Evolutionary conservation across 2,113 vertebrate genomes (phyloP), one percentile per base, ranked within the genome.

Genomic region (Lasiurus cinereus): DNA sequence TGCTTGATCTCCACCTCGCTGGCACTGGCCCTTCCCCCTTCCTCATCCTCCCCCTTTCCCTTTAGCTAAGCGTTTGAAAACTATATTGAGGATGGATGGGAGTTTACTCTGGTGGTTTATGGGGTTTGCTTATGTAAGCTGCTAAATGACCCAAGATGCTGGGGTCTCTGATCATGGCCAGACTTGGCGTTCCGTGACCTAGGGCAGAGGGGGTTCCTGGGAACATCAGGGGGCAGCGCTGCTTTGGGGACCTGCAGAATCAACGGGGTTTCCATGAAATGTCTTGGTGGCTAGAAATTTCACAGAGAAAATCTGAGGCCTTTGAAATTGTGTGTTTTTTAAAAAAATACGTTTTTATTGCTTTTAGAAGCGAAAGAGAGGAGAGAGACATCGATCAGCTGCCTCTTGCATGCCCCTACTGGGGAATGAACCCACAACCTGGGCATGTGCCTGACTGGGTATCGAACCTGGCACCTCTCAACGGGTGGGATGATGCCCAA

Each of bases 1-100:
- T 22, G 83, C 85, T 59, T 33, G 36, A 91, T 97, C 48, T 83
- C 74, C 52, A 54, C 56, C 79, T 86, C 52, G 46, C 39, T 21
- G 22, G 83, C 64, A 19, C 46, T 19, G 1, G n/a, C 36, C 46
- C 59, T 46, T 70, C 54, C 52, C 2, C 62, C 18, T 14, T 3
- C 18, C 1, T 14, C 16, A 3, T 8, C 8, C 13, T 79, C 14
- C 2, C 24, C 4, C 78, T 52, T 22, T 29, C 16, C 16, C 8
- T 83, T 59, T 70, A 54, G 22, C 36, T 50, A 27, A 86, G 50
- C 12, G 70, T 91, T 88, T 83, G 39, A 91, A 70, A 88, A 33
- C 56, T 27, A 18, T 29, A 64, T 33, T 50, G 93, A 19, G 3
- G 69, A 29, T 33, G 78, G 83, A 70, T 27, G 39, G 46, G 15